phyloP scores from a whole-genome alignment of 1,140 invertebrate species.

The Zaprionus taronus region DNA sequence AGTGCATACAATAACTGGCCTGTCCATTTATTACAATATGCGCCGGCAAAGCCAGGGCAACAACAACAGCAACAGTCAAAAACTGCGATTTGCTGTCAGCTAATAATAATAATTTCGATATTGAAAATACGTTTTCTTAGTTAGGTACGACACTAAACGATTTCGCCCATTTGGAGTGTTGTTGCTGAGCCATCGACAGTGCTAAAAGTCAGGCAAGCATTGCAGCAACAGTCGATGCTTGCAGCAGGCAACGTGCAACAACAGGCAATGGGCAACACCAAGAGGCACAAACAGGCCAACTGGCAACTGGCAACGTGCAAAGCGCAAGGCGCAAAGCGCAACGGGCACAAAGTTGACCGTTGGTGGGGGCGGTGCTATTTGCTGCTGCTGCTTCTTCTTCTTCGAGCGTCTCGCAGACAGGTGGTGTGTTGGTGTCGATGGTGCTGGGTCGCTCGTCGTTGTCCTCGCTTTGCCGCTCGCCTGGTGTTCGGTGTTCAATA shows the following conservation, averaged over 20 bases:
- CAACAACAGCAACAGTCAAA: constrained; percentile 67
- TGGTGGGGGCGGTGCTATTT: constrained; percentile 81
- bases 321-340: constrained; percentile 28
- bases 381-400: constrained; percentile 54
- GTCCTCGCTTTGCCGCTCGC: constrained; percentile 45
- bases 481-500: constrained; percentile 82
- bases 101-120: constrained; percentile 84
- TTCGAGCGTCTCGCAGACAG: constrained; percentile 62
- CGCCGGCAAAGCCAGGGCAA: constrained; percentile 58
- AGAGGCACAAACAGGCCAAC: constrained; percentile 17
- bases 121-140: constrained; percentile 83
- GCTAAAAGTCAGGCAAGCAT: constrained; percentile 77
- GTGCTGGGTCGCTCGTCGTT: constrained; percentile 54
- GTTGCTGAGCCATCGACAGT: constrained; percentile 51
- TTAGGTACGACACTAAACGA: constrained; percentile 82
- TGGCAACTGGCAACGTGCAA: constrained; percentile 30
- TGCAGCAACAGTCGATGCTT: constrained; percentile 24
- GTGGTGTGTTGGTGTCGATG: constrained; percentile 80
- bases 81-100: constrained; percentile 83
- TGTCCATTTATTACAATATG: constrained; percentile 81
- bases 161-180: constrained; percentile 71
- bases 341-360: constrained; percentile 65
- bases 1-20: constrained; percentile 70
- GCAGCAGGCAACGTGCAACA: constrained; percentile 14
- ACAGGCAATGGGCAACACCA: constrained; percentile 14